Evolutionary conservation across 2,888 invertebrate genomes (phyloP), one percentile per base, ranked within the genome.

Genomic region (Dorcus hopei): DNA sequence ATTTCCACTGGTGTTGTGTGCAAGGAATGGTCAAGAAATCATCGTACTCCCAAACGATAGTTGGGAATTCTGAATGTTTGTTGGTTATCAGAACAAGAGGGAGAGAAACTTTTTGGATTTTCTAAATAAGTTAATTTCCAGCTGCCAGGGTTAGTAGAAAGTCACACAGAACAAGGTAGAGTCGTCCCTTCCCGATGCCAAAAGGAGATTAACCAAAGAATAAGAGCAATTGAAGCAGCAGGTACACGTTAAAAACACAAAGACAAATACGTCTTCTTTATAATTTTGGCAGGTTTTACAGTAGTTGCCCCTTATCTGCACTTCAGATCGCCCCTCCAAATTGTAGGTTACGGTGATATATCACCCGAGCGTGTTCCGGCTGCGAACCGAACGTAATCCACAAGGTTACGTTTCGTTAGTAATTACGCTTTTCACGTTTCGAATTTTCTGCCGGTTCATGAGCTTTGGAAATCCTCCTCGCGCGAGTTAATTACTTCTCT

Each of bases 261-360:
- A 38, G 51, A 51, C 14, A 38, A 51, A 51, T 51, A 40, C 38
- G 40, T 23, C 51, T 51, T 14, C 51, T 51, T 51, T 51, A 38
- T 39, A 51, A 51, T 51, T 51, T 51, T 51, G 39, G 51, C 51
- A 51, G 51, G 39, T 51, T 33, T 51, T 40, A 38, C 51, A 23
- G 51, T 51, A 40, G 51, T 39, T 51, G 19, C 19, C 19, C 19
- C 38, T 40, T 51, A 51, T 51, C 51, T 38, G 38, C 19, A 16
- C 40, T 38, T 51, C 11, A 38, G 38, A 51, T 51, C 51, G 14
- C 19, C 38, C 6, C 19, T 45, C 23, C 23, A 45, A 45, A 45
- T 45, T 45, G 45, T 23, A 45, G 45, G 14, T 11, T 45, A 45
- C 45, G 45, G 9, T 23, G 45, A 11, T 33, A 33, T 45, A 45